phyloP scores from a whole-genome alignment of 35 echinoderm and acorn worm species.

The Nesometra sesokonis region DNA sequence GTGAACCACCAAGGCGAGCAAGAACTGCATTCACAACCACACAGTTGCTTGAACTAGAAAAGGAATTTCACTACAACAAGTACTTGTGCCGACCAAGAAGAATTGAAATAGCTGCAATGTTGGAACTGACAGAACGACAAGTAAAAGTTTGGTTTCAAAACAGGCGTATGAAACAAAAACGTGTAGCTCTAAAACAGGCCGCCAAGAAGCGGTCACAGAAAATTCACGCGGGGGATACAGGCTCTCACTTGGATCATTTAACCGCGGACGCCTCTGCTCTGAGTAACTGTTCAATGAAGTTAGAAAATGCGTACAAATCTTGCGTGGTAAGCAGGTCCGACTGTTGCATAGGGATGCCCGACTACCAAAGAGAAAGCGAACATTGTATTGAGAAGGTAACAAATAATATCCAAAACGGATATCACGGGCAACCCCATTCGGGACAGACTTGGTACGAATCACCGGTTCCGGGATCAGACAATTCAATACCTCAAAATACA shows the following conservation, averaged over 20 bases:
- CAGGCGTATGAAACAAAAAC: slow-evolving; percentile 8
- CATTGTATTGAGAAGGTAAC: background rate
- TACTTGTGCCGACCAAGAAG: slow-evolving; percentile 84
- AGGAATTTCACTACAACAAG: slow-evolving; percentile 77
- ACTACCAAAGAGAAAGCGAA: background rate
- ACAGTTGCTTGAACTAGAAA: slow-evolving; percentile 81
- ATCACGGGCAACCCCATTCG: background rate
- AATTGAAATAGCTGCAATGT: slow-evolving; percentile 81
- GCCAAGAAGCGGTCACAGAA: background rate
- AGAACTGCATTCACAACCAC: slow-evolving; percentile 93
- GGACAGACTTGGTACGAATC: background rate
- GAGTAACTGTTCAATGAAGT: background rate
- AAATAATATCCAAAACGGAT: background rate
- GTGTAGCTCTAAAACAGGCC: background rate
- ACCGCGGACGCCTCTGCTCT: background rate
- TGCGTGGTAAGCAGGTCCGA: background rate
- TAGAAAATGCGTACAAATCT: background rate
- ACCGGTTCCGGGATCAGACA: background rate
- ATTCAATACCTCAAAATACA: background rate
- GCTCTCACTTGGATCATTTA: background rate
- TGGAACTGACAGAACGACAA: slow-evolving; percentile 87
- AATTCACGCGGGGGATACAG: background rate
- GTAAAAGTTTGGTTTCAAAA: slow-evolving; percentile 30
- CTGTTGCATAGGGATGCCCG: background rate
- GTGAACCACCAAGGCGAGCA: slow-evolving; percentile 34